Evolutionary conservation across 2,797 vertebrate genomes (phyloP), one percentile per base, ranked within the genome.

Genomic region (Columba guinea): DNA sequence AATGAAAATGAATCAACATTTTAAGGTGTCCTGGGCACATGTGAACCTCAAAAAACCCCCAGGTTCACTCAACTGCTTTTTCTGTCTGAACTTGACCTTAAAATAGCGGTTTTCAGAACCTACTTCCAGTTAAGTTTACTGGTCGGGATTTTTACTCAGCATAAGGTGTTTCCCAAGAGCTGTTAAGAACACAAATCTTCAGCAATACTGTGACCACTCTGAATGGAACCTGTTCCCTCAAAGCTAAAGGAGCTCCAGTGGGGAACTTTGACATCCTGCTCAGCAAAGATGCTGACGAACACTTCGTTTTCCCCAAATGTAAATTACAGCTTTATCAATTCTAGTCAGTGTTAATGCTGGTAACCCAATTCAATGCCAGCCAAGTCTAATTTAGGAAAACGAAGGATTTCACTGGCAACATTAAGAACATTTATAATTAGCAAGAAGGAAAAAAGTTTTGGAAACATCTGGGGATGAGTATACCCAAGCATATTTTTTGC

Each of bases 311-410:
- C 67, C 79, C 58, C 27, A 73, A 58, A 77, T 20, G 27, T 24
- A 41, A 79, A 67, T 41, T 30, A 44, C 18, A 63, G 77, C 41
- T 75, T 76, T 76, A 74, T 73, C 64, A 84, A 44, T 59, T 52
- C 58, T 3, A 86, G 34, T 34, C 44, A 26, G 37, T 11, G 11
- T 32, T 77, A 73, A 74, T 62, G 74, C n/a, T 60, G 90, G 82
- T 87, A 91, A 91, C 82, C 75, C 81, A 87, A 85, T 94, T 89
- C 88, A 74, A 69, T 9, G 48, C 39, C 17, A 80, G 30, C 69
- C 24, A 0, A 84, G 46, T 6, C 74, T 91, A 48, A 88, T 76
- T 59, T 59, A 90, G 60, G 56, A 34, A 89, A 90, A 73, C 32
- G 28, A 91, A 91, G 28, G 56, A 89, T 60, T 87, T 55, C 68